These are phyloP conservation scores for Cranoglanis bouderius DNA, from an alignment of 2,113 vertebrate species.

Conservation along the genomic window DNA sequence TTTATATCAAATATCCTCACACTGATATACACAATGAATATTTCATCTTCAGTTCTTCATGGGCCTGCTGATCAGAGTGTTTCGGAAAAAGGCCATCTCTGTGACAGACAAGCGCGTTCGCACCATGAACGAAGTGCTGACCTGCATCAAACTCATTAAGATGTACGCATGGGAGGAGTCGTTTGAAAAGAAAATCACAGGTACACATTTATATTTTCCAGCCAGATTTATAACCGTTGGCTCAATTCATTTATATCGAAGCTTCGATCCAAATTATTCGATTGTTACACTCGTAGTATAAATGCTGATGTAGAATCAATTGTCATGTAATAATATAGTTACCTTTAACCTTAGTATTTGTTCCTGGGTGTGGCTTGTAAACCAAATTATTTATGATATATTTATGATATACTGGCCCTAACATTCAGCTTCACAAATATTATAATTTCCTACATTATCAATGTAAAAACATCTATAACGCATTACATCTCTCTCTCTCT, in stretches of 20 bases:
- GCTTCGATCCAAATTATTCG: neutral
- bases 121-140: conserved; percentile 82
- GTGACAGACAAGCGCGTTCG: conserved; percentile 74
- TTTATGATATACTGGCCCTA: no score
- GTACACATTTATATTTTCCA: conserved; percentile 49
- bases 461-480: no score
- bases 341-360: neutral
- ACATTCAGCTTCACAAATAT: no score
- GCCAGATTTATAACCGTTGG: neutral
- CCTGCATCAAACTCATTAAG: conserved; percentile 81
- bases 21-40: no score
- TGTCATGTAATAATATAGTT: neutral
- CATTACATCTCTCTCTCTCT: no score
- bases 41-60: conserved; percentile 72
- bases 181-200: conserved; percentile 72
- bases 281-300: neutral
- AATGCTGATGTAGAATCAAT: neutral
- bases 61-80: conserved; percentile 68
- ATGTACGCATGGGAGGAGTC: conserved; percentile 82
- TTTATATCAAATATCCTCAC: neutral
- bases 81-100: conserved; percentile 67
- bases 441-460: neutral
- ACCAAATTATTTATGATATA: neutral
- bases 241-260: neutral
- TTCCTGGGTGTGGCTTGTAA: neutral